These are phyloP conservation scores for Marmota monax DNA, from an alignment of 2,113 vertebrate genomes.

Conservation along the genomic window DNA sequence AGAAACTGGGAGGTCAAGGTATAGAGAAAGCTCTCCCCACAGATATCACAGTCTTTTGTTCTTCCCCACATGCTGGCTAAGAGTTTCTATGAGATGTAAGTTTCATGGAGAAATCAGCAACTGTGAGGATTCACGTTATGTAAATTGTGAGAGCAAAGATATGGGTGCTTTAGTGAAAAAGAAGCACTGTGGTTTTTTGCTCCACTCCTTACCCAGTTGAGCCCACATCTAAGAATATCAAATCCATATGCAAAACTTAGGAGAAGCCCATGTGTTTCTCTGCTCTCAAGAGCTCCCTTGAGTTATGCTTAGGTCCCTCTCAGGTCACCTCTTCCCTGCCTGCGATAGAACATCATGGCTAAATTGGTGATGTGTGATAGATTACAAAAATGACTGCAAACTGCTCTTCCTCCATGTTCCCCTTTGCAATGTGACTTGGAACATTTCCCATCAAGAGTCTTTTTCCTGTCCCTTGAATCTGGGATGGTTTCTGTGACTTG, in stretches of 20 bases:
- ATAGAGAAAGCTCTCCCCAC: neutral
- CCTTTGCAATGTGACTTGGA: slow-evolving; percentile 1
- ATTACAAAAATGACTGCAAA: neutral
- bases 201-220: neutral
- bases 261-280: neutral
- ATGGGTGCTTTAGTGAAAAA: neutral
- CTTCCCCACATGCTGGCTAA: neutral
- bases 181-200: neutral
- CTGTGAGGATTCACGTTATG: neutral
- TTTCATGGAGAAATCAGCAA: neutral
- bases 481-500: neutral
- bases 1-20: neutral
- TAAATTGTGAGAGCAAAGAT: neutral
- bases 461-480: slow-evolving; percentile 40
- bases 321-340: neutral
- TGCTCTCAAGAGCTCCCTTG: neutral
- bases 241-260: neutral
- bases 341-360: neutral
- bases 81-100: neutral
- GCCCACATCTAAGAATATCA: neutral
- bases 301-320: neutral
- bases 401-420: neutral
- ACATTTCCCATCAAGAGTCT: neutral
- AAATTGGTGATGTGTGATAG: neutral
- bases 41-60: neutral